These are phyloP conservation scores for Passer montanus DNA, from an alignment of 2,113 vertebrate genomes.

Conservation along the genomic window DNA sequence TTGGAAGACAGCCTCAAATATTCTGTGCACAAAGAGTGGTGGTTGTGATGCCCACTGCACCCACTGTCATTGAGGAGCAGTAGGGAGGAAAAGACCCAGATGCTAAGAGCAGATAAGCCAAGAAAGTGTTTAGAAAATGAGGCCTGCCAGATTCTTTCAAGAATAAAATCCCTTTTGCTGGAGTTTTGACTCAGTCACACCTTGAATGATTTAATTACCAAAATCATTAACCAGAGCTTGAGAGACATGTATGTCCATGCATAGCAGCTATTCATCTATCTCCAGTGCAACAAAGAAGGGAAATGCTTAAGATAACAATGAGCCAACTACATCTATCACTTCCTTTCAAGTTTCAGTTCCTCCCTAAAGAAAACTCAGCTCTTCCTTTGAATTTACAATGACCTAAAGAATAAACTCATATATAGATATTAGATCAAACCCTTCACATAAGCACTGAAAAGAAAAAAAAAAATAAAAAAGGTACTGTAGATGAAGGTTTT, in stretches of 20 bases:
- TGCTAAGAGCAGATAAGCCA: not conserved
- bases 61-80: not conserved
- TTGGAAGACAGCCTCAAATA: not conserved
- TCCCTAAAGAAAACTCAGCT: not conserved
- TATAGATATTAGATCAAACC: not conserved
- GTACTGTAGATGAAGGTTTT: not conserved
- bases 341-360: slow-evolving; percentile 39
- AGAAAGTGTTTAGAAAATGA: not conserved
- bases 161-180: not conserved
- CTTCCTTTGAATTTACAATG: not conserved
- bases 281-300: slow-evolving; percentile 43
- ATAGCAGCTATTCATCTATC: not conserved
- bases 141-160: not conserved
- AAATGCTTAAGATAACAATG: slow-evolving; percentile 45
- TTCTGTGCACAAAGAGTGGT: not conserved
- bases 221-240: not conserved
- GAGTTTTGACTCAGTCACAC: not conserved
- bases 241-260: not conserved
- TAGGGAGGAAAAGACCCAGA: not conserved
- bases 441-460: not conserved
- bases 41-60: not conserved
- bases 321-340: not conserved
- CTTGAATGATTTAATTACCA: not conserved
- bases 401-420: not conserved
- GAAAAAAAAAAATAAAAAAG: not conserved